A percentile compares a stretch with the other conserved stretches of the same genome.
Conservation (phyloP, 2,797 vertebrate species). For the Hydrophis major region DNA sequence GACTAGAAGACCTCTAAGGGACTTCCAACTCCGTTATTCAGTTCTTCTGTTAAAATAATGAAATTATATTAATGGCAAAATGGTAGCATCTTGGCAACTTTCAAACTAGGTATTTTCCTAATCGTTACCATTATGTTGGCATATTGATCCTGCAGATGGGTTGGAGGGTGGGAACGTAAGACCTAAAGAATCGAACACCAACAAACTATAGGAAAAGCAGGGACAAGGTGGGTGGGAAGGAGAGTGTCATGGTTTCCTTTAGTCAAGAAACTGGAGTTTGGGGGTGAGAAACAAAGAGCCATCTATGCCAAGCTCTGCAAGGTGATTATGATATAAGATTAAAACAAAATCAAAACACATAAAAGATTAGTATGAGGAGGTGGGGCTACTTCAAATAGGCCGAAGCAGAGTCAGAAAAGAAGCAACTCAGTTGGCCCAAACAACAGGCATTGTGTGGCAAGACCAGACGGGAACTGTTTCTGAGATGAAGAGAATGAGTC, state of each 20-base stretch:
- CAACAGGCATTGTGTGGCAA: background rate
- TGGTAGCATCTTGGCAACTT: background rate
- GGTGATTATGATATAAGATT: background rate
- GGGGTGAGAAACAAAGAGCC: background rate
- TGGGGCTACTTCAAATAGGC: background rate
- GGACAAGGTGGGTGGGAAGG: background rate
- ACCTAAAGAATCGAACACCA: background rate
- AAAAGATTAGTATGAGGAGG: background rate
- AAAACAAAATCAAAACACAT: background rate
- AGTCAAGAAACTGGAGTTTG: background rate
- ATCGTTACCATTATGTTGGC: background rate
- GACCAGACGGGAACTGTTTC: background rate
- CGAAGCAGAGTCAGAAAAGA: background rate
- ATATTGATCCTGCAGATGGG: background rate
- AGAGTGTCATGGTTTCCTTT: background rate
- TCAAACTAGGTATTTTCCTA: background rate
- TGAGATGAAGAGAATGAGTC: background rate
- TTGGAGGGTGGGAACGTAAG: background rate
- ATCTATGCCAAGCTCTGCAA: background rate
- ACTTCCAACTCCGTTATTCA: background rate
- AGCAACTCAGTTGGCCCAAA: background rate
- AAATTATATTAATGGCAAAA: background rate
- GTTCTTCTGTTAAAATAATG: background rate
- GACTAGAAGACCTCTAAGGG: background rate
- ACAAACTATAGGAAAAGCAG: background rate